Conservation (phyloP, 2,888 invertebrate species). For the Pachydiplax longipennis region DNA sequence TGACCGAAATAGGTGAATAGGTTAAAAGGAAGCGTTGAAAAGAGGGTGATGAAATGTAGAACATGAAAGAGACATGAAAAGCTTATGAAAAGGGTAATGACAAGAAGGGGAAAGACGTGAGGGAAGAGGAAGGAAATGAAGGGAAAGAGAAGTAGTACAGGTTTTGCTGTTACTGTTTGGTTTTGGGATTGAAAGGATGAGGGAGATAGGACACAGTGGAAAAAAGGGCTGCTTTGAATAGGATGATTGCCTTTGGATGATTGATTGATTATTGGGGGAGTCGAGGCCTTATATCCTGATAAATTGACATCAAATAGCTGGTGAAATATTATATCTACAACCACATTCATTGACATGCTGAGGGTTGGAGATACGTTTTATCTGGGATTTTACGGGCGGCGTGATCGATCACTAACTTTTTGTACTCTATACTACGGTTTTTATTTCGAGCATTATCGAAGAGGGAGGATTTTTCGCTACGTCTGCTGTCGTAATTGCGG, state of each 20-base stretch:
- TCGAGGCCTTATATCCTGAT: background rate
- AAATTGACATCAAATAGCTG: conserved; percentile 25
- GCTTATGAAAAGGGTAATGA: background rate
- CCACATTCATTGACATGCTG: background rate
- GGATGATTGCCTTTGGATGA: background rate
- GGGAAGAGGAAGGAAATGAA: background rate
- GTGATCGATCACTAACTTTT: background rate
- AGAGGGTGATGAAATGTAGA: background rate
- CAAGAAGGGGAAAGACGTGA: background rate
- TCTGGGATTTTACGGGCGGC: background rate
- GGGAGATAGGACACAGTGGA: background rate
- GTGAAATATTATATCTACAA: conserved; percentile 15
- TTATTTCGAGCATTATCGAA: background rate
- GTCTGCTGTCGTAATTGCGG: background rate
- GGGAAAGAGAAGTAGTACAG: background rate
- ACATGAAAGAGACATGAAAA: background rate
- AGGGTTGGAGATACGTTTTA: background rate
- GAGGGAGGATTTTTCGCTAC: background rate
- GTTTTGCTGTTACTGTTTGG: too few species aligned
- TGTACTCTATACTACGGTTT: background rate
- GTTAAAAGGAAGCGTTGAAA: background rate
- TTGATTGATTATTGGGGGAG: conserved; percentile 18
- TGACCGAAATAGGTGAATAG: background rate
- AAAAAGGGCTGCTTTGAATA: background rate
- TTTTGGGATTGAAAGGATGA: background rate